phyloP scores from a whole-genome alignment of 2,113 vertebrate genomes.

The Brachypodius melanocephalos region DNA sequence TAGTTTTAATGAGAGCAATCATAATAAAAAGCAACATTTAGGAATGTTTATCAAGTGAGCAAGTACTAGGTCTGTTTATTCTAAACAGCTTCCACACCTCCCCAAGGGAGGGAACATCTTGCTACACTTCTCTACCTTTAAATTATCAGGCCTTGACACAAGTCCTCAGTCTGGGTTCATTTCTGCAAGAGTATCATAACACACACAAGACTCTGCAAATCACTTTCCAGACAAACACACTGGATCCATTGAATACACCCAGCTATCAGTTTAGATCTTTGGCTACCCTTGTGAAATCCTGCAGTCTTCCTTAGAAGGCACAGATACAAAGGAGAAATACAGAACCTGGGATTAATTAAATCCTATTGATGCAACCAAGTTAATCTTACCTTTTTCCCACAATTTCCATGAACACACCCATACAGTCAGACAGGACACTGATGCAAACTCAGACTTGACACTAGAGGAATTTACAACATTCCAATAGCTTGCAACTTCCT shows the following conservation, averaged over 20 bases:
- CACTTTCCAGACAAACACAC: background rate
- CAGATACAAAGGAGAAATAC: background rate
- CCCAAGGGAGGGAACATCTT: background rate
- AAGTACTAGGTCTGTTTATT: background rate
- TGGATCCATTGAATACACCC: background rate
- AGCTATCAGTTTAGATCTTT: background rate
- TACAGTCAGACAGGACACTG: background rate
- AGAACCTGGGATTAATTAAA: background rate
- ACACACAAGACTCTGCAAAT: background rate
- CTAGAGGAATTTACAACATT: background rate
- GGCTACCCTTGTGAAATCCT: background rate
- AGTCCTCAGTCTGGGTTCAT: background rate
- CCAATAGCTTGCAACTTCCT: background rate
- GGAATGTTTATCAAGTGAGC: background rate
- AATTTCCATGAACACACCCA: background rate
- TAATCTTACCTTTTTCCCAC: background rate
- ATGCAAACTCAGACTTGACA: background rate
- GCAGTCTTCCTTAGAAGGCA: background rate
- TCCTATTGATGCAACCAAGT: background rate
- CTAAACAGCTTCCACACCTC: background rate
- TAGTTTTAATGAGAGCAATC: background rate
- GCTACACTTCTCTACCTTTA: background rate
- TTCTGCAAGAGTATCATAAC: background rate
- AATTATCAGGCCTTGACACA: background rate
- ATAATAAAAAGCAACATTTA: background rate